Percentiles rank a stretch among this genome's conserved stretches.
These are phyloP conservation scores for Uloborus diversus DNA, from an alignment of 1,140 invertebrate genomes.

Conservation along the genomic window DNA sequence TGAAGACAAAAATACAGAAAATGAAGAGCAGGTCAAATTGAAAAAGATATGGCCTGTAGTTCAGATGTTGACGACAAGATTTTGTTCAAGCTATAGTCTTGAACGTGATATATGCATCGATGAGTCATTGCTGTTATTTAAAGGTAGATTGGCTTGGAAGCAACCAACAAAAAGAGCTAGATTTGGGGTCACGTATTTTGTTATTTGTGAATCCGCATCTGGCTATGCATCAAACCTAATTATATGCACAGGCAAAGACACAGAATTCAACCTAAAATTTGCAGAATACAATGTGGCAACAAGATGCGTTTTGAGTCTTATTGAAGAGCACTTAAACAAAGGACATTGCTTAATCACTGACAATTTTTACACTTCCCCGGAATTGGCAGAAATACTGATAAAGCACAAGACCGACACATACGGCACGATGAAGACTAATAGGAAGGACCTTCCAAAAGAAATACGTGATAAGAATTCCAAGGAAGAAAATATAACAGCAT, in stretches of 20 bases:
- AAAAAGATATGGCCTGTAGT: neutral
- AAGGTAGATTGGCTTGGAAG: neutral
- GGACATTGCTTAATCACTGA: constrained; percentile 5
- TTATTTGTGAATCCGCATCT: neutral
- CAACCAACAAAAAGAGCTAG: neutral
- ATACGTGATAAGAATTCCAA: neutral
- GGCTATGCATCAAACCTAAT: neutral
- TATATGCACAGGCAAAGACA: neutral
- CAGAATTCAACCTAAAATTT: neutral
- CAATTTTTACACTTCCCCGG: neutral
- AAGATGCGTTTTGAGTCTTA: constrained; percentile 4
- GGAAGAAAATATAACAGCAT: neutral
- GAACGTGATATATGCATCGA: neutral
- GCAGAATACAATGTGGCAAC: neutral
- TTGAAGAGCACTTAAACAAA: neutral
- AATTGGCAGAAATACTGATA: neutral
- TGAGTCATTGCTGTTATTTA: neutral
- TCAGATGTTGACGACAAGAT: neutral
- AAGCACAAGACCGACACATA: neutral
- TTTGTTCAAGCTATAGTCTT: too few relatives aligned
- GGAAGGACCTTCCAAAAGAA: neutral
- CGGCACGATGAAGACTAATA: neutral
- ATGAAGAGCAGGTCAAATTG: neutral
- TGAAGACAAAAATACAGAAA: neutral
- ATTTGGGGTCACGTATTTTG: neutral